Evolutionary conservation across 2,888 invertebrate genomes (phyloP).

Genomic region (Tipula lateralis): DNA sequence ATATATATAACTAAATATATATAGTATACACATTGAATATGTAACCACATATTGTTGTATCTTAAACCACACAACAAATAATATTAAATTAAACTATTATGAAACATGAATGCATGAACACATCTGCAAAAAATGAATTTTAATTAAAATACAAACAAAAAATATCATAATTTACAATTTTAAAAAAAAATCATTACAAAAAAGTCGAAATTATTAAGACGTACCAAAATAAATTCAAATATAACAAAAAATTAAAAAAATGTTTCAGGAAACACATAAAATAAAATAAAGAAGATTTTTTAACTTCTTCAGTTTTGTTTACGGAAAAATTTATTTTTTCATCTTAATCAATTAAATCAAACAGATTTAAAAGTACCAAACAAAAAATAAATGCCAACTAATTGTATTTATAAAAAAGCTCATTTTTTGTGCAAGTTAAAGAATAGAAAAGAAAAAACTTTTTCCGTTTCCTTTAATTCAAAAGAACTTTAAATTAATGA

Average conservation of each 20-base stretch:
- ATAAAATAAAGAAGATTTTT: not conserved
- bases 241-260: not conserved
- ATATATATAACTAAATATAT: too few species aligned
- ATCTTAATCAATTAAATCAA: not conserved
- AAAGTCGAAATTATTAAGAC: not conserved
- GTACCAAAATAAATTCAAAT: not conserved
- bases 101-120: not conserved
- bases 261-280: not conserved
- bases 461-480: not conserved
- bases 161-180: not conserved
- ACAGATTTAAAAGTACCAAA: not conserved
- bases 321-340: not conserved
- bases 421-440: not conserved
- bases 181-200: not conserved
- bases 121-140: not conserved
- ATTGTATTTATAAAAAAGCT: not conserved
- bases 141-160: not conserved
- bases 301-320: not conserved
- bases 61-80: not conserved
- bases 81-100: not conserved
- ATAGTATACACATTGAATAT: not conserved
- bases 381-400: not conserved
- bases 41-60: not conserved
- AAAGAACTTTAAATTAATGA: conserved; percentile 19
- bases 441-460: not conserved